phyloP scores from a whole-genome alignment of 1,140 invertebrate species.

The Cydia pomonella region DNA sequence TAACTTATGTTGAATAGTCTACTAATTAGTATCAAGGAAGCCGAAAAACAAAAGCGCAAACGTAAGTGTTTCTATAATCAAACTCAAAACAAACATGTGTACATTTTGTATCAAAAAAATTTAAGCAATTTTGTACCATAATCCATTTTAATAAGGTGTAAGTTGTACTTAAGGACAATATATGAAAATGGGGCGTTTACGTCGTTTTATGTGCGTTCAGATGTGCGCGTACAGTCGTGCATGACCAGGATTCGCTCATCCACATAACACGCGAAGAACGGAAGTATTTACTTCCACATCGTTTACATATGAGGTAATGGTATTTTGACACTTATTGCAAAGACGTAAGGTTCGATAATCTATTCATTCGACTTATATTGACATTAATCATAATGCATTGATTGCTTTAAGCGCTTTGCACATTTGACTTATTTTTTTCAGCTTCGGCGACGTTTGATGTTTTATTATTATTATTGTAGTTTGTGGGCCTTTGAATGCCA shows the following conservation, averaged over 20 bases:
- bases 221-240: neutral
- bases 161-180: neutral
- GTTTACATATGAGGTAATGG: neutral
- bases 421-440: too few relatives aligned
- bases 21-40: neutral
- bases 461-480: too few relatives aligned
- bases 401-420: too few relatives aligned
- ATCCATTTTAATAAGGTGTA: neutral
- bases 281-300: slow-evolving; percentile 18
- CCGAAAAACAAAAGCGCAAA: neutral
- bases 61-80: neutral
- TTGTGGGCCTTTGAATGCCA: too few relatives aligned
- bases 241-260: neutral
- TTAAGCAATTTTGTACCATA: neutral
- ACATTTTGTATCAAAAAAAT: neutral
- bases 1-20: too few relatives aligned
- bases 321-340: neutral
- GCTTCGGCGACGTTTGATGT: too few relatives aligned
- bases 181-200: neutral
- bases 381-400: too few relatives aligned
- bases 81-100: neutral
- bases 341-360: neutral
- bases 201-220: neutral
- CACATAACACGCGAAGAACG: neutral
- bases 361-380: neutral